These are phyloP conservation scores for Andrena cerasifolii DNA, from an alignment of 1,140 invertebrate genomes.

Conservation along the genomic window DNA sequence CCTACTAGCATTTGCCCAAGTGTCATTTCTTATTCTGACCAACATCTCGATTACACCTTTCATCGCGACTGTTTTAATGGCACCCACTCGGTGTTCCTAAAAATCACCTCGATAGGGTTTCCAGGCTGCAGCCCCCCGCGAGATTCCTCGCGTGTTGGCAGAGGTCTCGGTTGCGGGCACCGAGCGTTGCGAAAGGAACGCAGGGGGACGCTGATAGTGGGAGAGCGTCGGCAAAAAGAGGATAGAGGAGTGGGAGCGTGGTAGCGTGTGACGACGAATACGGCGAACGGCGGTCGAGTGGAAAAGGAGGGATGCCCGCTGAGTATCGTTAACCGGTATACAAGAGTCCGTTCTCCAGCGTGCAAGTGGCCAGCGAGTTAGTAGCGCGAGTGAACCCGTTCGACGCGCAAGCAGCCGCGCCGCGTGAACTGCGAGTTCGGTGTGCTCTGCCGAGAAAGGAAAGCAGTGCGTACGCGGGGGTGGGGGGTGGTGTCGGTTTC, in stretches of 20 bases:
- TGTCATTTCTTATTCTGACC: no score
- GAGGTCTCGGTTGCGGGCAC: not conserved
- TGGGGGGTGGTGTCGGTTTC: no score
- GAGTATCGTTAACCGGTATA: conserved; percentile 63
- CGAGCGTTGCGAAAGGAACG: not conserved
- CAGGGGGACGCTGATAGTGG: no score
- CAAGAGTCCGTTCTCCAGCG: conserved; percentile 61
- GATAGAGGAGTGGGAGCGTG: no score
- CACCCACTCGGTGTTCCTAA: no score
- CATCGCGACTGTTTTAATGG: no score
- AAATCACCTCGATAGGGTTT: not conserved
- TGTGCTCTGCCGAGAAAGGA: not conserved
- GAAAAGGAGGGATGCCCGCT: conserved; percentile 44
- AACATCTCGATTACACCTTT: no score
- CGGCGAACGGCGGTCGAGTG: not conserved
- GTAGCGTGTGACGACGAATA: not conserved
- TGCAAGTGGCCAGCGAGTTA: conserved; percentile 47
- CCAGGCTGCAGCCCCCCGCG: not conserved
- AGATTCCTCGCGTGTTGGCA: not conserved
- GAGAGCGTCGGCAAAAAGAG: no score
- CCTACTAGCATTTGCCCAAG: no score
- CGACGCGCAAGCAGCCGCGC: conserved; percentile 13
- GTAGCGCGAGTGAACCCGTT: conserved; percentile 55
- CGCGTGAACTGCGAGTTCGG: not conserved
- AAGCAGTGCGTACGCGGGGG: no score